phyloP scores from a whole-genome alignment of 2,797 vertebrate species.

The Helarctos malayanus region DNA sequence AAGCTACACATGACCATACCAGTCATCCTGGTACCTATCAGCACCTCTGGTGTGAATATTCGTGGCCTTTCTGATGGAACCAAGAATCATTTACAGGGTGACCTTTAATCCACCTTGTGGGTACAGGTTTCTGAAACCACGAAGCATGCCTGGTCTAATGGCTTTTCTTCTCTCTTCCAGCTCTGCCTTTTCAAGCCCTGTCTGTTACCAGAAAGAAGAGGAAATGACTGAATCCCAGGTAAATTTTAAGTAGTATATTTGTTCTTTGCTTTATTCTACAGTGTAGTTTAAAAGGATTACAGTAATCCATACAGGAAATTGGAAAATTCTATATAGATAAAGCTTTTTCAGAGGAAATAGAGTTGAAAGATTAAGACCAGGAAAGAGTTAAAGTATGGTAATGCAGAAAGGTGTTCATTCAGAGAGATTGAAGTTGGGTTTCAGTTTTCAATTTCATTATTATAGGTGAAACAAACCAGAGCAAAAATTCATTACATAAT shows the following conservation, averaged over 20 bases:
- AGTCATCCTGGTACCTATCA: not conserved
- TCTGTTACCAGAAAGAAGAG: conserved; percentile 58
- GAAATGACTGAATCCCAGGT: conserved; percentile 80
- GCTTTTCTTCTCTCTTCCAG: conserved; percentile 61
- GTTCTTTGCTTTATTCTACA: not conserved
- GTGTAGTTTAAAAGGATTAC: not conserved
- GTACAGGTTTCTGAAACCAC: conserved; percentile 1
- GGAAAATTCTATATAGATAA: not conserved
- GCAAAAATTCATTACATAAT: conserved; percentile 38
- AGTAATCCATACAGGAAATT: not conserved
- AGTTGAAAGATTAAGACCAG: conserved; percentile 57
- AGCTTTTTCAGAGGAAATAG: conserved; percentile 42
- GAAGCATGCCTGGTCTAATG: conserved; percentile 28
- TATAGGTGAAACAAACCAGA: conserved; percentile 38
- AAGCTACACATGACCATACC: not conserved
- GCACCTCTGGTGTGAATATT: not conserved
- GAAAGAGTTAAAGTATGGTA: conserved; percentile 28
- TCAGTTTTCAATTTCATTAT: conserved; percentile 50
- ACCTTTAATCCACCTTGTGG: conserved; percentile 6
- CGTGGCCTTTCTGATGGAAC: conserved; percentile 17
- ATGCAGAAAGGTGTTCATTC: not conserved
- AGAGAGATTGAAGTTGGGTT: not conserved
- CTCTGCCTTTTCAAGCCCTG: not conserved
- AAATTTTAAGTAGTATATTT: conserved; percentile 48
- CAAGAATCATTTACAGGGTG: not conserved